Percentiles rank a stretch among this genome's conserved stretches.
Conservation (phyloP, 2,888 invertebrate genomes). For the Sesamia inferens region DNA sequence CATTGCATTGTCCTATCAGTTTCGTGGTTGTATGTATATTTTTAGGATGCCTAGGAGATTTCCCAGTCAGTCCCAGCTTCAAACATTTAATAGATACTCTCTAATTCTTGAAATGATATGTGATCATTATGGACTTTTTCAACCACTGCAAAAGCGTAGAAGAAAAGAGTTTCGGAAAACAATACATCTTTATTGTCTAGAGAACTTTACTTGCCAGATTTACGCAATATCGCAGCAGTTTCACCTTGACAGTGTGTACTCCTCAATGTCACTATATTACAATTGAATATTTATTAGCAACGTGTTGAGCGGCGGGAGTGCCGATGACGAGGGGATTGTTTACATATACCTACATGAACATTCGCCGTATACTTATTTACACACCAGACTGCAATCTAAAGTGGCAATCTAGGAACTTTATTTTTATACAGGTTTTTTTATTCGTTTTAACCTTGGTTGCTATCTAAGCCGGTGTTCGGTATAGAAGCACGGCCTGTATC, state of each 20-base stretch:
- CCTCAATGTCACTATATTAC: neutral
- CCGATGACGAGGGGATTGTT: neutral
- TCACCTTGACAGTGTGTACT: neutral
- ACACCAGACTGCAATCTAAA: neutral
- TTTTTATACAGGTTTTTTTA: neutral
- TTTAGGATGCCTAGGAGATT: neutral
- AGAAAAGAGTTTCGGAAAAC: too few relatives aligned
- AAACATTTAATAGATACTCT: too few relatives aligned
- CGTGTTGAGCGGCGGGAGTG: neutral
- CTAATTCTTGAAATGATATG: too few relatives aligned
- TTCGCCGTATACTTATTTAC: neutral
- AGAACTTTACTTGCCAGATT: neutral
- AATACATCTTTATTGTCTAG: neutral
- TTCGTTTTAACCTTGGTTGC: neutral
- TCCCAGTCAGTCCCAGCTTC: neutral
- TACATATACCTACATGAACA: neutral
- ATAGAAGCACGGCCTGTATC: constrained; percentile 1
- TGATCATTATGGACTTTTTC: too few relatives aligned
- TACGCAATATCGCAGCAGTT: neutral
- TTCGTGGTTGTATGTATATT: neutral
- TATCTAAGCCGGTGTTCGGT: neutral
- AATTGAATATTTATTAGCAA: constrained; percentile 19
- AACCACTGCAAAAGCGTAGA: too few relatives aligned
- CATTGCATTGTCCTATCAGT: neutral
- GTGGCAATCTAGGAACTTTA: too few relatives aligned